These are phyloP conservation scores for Vanessa atalanta DNA, from an alignment of 1,140 invertebrate species.

Conservation along the genomic window DNA sequence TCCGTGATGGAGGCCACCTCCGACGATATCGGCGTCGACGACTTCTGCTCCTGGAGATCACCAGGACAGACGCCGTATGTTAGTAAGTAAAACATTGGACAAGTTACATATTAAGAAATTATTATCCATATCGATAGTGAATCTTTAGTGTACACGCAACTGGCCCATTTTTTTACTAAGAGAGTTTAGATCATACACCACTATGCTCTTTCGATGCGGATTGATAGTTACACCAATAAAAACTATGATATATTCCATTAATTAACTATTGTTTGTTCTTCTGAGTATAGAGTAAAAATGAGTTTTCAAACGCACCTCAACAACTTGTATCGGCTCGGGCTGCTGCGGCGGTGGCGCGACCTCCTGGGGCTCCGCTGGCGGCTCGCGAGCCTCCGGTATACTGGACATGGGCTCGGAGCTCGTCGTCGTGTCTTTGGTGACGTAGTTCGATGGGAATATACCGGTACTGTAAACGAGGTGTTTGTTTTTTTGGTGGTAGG, in stretches of 20 bases:
- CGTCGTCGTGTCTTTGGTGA: slow-evolving; percentile 75
- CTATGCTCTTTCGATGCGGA: too few species aligned
- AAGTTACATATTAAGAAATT: too few species aligned
- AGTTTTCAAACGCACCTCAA: not conserved
- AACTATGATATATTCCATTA: too few species aligned
- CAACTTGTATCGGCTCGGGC: slow-evolving; percentile 20
- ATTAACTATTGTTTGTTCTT: too few species aligned
- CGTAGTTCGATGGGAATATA: slow-evolving; percentile 98
- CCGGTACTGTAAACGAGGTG: slow-evolving; percentile 83
- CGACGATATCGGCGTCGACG: slow-evolving; percentile 68
- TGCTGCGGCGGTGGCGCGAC: slow-evolving; percentile 22
- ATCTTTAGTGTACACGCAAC: too few species aligned
- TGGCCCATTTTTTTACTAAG: too few species aligned
- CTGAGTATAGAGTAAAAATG: too few species aligned
- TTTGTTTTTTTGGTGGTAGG: not conserved
- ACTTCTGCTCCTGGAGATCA: slow-evolving; percentile 65
- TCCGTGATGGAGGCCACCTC: slow-evolving; percentile 75
- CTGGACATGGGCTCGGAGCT: slow-evolving; percentile 49
- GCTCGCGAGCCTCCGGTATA: slow-evolving; percentile 65
- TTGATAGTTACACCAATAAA: too few species aligned
- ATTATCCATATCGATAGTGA: too few species aligned
- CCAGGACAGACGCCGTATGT: too few species aligned
- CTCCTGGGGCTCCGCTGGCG: slow-evolving; percentile 37
- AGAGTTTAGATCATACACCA: too few species aligned
- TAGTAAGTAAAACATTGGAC: too few species aligned